Percentiles rank a stretch among this genome's conserved stretches.
phyloP scores from a whole-genome alignment of 2,797 vertebrate genomes.

The Propithecus deckenii region DNA sequence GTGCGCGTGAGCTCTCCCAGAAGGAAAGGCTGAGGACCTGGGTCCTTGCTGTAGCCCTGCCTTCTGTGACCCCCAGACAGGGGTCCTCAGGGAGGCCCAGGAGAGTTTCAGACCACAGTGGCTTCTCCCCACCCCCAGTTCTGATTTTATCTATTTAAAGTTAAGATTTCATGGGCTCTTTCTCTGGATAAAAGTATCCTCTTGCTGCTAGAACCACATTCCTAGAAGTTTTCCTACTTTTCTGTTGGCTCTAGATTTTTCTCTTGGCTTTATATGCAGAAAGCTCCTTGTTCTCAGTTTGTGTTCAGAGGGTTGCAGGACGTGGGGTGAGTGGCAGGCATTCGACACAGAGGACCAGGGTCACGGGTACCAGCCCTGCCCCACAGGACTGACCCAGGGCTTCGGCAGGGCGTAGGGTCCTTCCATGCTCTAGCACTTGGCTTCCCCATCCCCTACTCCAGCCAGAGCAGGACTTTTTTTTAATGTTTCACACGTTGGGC shows the following conservation, averaged over 20 bases:
- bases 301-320: not conserved
- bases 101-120: not conserved
- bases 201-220: not conserved
- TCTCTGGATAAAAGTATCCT: not conserved
- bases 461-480: not conserved
- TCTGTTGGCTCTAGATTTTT: not conserved
- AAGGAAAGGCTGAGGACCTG: not conserved
- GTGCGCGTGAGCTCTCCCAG: not conserved
- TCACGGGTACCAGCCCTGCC: not conserved
- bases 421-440: rapidly evolving
- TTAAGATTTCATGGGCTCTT: not conserved
- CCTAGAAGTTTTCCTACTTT: not conserved
- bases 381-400: not conserved
- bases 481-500: not conserved
- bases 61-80: not conserved
- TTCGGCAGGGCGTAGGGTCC: not conserved
- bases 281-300: not conserved
- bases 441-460: not conserved
- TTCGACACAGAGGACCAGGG: not conserved
- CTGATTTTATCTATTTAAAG: not conserved
- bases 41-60: not conserved
- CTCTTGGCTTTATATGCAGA: not conserved
- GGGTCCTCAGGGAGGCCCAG: not conserved
- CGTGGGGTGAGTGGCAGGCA: not conserved
- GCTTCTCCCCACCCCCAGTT: not conserved